Evolutionary conservation across 2,113 vertebrate genomes (phyloP).

Genomic region (Amazona vittata): DNA sequence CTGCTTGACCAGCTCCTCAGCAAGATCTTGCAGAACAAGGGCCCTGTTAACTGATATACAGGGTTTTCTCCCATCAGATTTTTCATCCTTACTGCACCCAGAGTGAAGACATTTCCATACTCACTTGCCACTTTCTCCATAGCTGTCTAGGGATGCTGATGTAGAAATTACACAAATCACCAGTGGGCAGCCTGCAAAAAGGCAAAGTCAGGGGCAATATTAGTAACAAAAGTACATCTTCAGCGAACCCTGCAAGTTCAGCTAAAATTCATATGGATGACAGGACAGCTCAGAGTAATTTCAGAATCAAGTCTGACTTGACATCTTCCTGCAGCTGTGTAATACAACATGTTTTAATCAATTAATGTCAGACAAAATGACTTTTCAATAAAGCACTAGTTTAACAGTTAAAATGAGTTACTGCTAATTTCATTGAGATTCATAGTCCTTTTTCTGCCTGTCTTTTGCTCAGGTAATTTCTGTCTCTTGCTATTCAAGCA

Average conservation of each 20-base stretch:
- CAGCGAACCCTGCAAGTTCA: neutral
- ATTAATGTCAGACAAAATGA: neutral
- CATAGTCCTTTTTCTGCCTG: neutral
- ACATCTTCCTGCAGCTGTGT: neutral
- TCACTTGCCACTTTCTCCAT: conserved; percentile 88
- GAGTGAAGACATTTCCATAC: conserved; percentile 20
- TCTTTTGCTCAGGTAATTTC: neutral
- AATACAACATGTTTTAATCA: neutral
- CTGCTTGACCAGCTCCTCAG: neutral
- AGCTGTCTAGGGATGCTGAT: conserved; percentile 83
- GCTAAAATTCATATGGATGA: neutral
- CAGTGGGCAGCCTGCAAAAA: conserved; percentile 83
- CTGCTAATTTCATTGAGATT: neutral
- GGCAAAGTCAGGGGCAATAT: neutral
- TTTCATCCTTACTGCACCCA: neutral
- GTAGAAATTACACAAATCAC: conserved; percentile 89
- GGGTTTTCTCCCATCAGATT: neutral
- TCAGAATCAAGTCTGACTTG: neutral
- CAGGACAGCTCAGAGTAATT: neutral
- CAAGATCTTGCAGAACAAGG: neutral
- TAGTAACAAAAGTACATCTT: neutral
- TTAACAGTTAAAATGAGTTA: neutral
- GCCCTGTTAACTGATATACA: rapidly evolving
- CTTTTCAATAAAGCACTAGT: neutral
- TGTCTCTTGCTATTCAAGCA: neutral